Evolutionary conservation across 2,888 invertebrate genomes (phyloP).

Genomic region (Clitarchus hookeri): DNA sequence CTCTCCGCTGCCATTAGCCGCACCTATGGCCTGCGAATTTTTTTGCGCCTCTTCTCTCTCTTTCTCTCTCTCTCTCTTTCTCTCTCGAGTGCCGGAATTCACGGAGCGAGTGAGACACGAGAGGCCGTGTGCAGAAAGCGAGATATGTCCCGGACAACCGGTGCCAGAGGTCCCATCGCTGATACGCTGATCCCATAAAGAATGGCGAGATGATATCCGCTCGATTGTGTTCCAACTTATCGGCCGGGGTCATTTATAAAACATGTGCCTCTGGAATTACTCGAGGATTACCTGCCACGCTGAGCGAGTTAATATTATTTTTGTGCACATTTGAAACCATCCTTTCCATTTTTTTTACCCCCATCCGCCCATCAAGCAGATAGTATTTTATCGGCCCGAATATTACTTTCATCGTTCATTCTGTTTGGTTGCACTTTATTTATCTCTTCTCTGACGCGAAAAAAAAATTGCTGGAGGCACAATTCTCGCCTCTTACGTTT

Average conservation of each 20-base stretch:
- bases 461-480: neutral
- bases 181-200: constrained; percentile 5
- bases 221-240: constrained; percentile 1
- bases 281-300: neutral
- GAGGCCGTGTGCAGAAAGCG: neutral
- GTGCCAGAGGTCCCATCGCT: neutral
- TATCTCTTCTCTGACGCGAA: neutral
- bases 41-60: neutral
- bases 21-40: neutral
- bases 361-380: neutral
- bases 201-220: neutral
- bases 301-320: neutral
- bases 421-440: neutral
- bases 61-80: too few species aligned
- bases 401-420: neutral
- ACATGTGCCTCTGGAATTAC: neutral
- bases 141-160: neutral
- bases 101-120: neutral
- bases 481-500: neutral
- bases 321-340: neutral
- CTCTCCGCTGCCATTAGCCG: neutral
- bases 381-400: neutral
- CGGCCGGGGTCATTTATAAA: constrained; percentile 5
- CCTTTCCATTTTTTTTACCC: neutral
- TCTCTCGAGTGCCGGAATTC: neutral